Base-by-base conservation (phyloP, 1,140 invertebrate genomes). In the Odontomachus brunneus region DNA sequence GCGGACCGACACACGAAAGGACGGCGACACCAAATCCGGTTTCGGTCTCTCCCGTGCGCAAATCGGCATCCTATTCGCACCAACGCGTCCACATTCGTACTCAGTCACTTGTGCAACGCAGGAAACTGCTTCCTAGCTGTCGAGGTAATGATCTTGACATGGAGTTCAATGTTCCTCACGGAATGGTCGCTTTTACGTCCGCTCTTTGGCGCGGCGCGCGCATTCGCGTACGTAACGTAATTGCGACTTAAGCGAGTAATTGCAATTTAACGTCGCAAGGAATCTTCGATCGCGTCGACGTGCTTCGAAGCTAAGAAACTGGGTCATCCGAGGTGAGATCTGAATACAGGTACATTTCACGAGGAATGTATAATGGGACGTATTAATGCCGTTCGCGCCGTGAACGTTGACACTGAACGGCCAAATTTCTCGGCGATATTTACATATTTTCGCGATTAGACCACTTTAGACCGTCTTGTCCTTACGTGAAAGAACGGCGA, bases 1-100 rank as follows among this genome's bases (percentile, higher is more conserved):
- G 73, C 51, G 57, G 22, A 2, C 62, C 19, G 49, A 80, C 57
- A 11, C 67, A 29, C 69, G 80, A 82, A 51, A 60, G 44, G 49
- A n/a, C 26, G 22, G 33, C 59, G 71, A 63, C 12, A 51, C 22
- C 75, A 48, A 80, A 69, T 71, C 75, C 75, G 65, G 65, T 69
- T 59, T 44, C 26, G 19, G 22, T 80, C 26, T 53, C 26, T 67
- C 51, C 26, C 24, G 57, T 29, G n/a, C 14, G 60, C 26, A 12
- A 38, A 62, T 17, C 59, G 33, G 38, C 17, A n/a, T 53, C 38
- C 9, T 48, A n/a, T 60, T 71, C 24, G 66, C 63, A 19, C 38
- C 14, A 15, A 72, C 3, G 12, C 38, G 19, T 51, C 69, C 48
- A 33, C 66, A 38, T 73, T 82, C 62, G 57, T 74, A 38, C 55